Percentiles rank a stretch among this genome's conserved stretches.
Conservation (phyloP, 1,140 invertebrate genomes). For the Macrosteles quadrilineatus region DNA sequence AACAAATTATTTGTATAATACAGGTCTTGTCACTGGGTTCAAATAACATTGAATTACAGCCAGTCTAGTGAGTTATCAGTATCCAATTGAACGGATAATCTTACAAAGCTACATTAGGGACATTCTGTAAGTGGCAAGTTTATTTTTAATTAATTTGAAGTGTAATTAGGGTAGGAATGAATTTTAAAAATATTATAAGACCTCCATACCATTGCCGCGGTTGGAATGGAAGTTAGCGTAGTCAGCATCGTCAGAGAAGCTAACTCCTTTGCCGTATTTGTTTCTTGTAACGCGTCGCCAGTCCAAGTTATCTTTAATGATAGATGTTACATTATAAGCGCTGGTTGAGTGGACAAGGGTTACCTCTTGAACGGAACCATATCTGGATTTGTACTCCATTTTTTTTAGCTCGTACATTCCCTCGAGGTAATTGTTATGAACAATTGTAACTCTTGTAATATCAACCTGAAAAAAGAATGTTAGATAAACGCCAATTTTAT, state of each 20-base stretch:
- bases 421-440: neutral
- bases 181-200: neutral
- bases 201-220: neutral
- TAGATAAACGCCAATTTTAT: too few relatives aligned
- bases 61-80: too few relatives aligned
- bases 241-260: conserved; percentile 19
- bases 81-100: too few relatives aligned
- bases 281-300: conserved; percentile 1
- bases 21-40: too few relatives aligned
- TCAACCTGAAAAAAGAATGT: neutral
- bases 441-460: neutral
- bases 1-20: too few relatives aligned
- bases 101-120: too few relatives aligned
- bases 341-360: neutral
- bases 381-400: conserved; percentile 6
- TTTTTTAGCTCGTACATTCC: conserved; percentile 28
- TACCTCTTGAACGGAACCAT: neutral
- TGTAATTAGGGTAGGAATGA: too few relatives aligned
- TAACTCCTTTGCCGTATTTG: conserved; percentile 11
- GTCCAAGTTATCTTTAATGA: conserved; percentile 18
- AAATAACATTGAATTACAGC: too few relatives aligned
- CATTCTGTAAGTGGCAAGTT: too few relatives aligned
- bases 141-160: too few relatives aligned
- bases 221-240: conserved; percentile 7
- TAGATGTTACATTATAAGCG: neutral